A percentile compares a stretch with the other conserved stretches of the same genome.
Conservation (phyloP, 2,888 invertebrate genomes). For the Lepidonotus clava region DNA sequence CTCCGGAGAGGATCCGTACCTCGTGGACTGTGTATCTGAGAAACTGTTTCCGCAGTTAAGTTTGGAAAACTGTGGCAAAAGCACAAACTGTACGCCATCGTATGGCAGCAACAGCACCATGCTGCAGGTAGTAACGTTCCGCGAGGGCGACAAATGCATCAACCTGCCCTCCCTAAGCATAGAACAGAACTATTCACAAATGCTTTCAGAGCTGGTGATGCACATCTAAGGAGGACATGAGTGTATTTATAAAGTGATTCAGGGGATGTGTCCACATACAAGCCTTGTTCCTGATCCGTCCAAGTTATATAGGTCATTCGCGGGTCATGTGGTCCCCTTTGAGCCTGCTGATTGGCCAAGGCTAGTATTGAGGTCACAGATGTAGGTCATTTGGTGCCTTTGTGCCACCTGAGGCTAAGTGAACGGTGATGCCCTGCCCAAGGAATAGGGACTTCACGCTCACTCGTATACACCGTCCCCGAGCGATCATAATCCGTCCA, state of each 20-base stretch:
- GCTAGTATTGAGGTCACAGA: not conserved
- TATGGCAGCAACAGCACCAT: slow-evolving; percentile 58
- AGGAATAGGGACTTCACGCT: not conserved
- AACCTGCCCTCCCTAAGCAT: slow-evolving; percentile 80
- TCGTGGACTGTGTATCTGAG: slow-evolving; percentile 80
- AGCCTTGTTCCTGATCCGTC: not conserved
- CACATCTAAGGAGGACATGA: slow-evolving; percentile 59
- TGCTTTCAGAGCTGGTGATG: slow-evolving; percentile 82
- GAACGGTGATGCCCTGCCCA: not conserved
- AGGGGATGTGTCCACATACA: not conserved
- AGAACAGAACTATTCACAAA: slow-evolving; percentile 82
- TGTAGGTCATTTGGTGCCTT: not conserved
- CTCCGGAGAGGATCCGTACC: slow-evolving; percentile 82
- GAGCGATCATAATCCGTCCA: not conserved
- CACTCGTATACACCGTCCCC: not conserved
- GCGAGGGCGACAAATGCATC: slow-evolving; percentile 80
- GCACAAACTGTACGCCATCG: not conserved
- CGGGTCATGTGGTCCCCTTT: not conserved
- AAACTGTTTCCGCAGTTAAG: slow-evolving; percentile 80
- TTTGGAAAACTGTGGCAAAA: slow-evolving; percentile 68
- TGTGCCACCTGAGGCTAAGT: not conserved
- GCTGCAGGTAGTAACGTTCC: slow-evolving; percentile 77
- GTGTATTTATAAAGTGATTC: not conserved
- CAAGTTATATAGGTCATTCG: not conserved
- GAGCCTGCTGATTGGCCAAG: not conserved